Evolutionary conservation across 2,888 invertebrate genomes (phyloP).

Genomic region (Nycteola revayana): DNA sequence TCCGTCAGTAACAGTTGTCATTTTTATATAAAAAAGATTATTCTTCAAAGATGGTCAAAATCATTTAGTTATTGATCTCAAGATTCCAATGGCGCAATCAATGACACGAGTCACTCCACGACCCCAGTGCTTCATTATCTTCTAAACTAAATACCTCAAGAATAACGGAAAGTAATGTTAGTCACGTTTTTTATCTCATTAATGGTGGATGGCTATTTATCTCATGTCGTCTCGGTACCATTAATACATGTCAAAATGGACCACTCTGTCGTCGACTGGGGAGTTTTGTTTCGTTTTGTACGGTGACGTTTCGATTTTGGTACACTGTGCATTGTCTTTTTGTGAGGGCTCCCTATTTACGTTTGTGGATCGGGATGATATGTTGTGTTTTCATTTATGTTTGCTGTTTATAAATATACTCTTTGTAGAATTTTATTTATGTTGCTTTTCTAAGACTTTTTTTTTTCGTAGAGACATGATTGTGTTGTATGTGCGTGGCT

Average conservation of each 20-base stretch:
- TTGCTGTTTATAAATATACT: no score
- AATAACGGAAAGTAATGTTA: slow-evolving; percentile 38
- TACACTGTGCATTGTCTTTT: slow-evolving; percentile 40
- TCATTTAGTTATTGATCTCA: slow-evolving; percentile 4
- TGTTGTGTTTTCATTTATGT: no score
- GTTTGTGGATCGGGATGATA: slow-evolving; percentile 29
- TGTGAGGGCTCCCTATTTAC: slow-evolving; percentile 22
- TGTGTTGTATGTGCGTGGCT: no score
- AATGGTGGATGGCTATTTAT: slow-evolving; percentile 67
- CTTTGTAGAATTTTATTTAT: slow-evolving; percentile 4
- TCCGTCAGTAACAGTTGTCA: no score
- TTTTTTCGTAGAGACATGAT: no score
- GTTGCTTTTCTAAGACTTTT: no score
- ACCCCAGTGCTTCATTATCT: slow-evolving; percentile 26
- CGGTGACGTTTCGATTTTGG: slow-evolving; percentile 45
- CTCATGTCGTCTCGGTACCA: slow-evolving; percentile 60
- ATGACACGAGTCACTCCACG: slow-evolving; percentile 5
- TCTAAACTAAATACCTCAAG: slow-evolving; percentile 46
- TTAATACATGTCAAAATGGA: slow-evolving; percentile 69
- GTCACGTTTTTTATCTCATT: slow-evolving; percentile 73
- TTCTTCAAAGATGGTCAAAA: no score
- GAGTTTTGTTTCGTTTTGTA: slow-evolving; percentile 50
- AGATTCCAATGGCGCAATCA: slow-evolving; percentile 15
- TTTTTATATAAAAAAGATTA: no score
- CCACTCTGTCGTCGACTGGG: slow-evolving; percentile 37